Percentiles rank a stretch among this genome's conserved stretches.
Conservation (phyloP, 2,888 invertebrate genomes). For the Callyntrura guangdongensis region DNA sequence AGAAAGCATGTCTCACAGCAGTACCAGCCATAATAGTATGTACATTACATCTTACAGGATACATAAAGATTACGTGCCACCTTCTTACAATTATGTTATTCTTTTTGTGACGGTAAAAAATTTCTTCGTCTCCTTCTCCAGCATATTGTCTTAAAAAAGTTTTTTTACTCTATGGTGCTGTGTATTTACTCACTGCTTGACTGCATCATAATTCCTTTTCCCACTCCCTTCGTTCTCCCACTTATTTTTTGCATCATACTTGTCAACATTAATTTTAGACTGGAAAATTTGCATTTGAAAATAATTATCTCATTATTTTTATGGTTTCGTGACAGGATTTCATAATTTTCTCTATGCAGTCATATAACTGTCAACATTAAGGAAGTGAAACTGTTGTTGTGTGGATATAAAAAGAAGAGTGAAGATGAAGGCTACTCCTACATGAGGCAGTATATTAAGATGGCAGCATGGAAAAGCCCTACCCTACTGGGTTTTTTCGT, state of each 20-base stretch:
- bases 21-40: too few relatives aligned
- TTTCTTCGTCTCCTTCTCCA: slow-evolving; percentile 23
- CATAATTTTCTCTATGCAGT: slow-evolving; percentile 76
- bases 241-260: slow-evolving; percentile 71
- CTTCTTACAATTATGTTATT: slow-evolving; percentile 50
- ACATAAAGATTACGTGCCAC: slow-evolving; percentile 73
- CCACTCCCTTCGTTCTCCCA: neutral
- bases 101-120: slow-evolving; percentile 53
- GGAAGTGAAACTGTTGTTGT: slow-evolving; percentile 66
- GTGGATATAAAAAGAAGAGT: slow-evolving; percentile 43
- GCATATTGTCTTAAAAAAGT: neutral
- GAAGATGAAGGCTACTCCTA: slow-evolving; percentile 22
- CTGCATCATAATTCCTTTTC: neutral
- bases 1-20: slow-evolving; percentile 9
- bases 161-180: neutral
- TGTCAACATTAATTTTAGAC: slow-evolving; percentile 78
- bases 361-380: slow-evolving; percentile 77
- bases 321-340: slow-evolving; percentile 80
- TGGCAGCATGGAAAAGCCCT: slow-evolving; percentile 31
- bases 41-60: slow-evolving; percentile 47
- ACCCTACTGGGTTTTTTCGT: slow-evolving; percentile 1
- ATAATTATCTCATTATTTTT: slow-evolving; percentile 81
- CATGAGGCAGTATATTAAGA: slow-evolving; percentile 19
- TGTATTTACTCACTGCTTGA: neutral
- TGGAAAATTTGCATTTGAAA: slow-evolving; percentile 79